A percentile compares a stretch with the other conserved stretches of the same genome.
These are phyloP conservation scores for Pitangus sulphuratus DNA, from an alignment of 2,797 vertebrate genomes.

Conservation along the genomic window DNA sequence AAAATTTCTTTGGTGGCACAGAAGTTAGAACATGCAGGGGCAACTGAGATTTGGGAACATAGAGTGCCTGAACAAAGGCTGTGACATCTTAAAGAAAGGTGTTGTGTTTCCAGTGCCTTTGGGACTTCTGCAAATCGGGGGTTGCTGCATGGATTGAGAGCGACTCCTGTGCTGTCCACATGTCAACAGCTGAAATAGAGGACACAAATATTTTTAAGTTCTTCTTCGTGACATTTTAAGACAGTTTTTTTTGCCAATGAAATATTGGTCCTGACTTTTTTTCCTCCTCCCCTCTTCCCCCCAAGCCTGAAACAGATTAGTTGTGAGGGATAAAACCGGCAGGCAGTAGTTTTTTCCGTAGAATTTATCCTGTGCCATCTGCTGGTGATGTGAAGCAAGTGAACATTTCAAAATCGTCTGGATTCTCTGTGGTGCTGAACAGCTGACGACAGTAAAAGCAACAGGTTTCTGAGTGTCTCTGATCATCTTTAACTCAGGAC, in stretches of 20 bases:
- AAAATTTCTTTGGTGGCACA: neutral
- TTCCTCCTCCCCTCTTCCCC: too few species aligned
- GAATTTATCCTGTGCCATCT: slow-evolving; percentile 25
- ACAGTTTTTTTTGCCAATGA: neutral
- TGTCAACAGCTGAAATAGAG: neutral
- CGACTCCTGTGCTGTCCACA: rapidly evolving
- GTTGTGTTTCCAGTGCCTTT: neutral
- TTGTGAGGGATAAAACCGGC: neutral
- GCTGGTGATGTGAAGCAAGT: neutral
- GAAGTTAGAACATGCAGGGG: neutral
- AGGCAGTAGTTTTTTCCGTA: rapidly evolving
- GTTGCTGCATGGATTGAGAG: neutral
- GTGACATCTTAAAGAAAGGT: neutral
- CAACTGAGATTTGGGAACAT: neutral
- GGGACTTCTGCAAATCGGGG: neutral
- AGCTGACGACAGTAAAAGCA: neutral
- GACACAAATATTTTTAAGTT: neutral
- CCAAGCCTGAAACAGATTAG: too few species aligned
- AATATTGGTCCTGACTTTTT: neutral
- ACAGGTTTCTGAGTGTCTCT: neutral
- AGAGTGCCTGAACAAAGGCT: neutral
- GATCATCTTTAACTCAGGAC: neutral
- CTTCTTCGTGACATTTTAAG: neutral
- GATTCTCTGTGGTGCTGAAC: neutral
- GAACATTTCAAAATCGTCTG: neutral